Conservation (phyloP, 2,888 invertebrate species). For the Ophion costatus region DNA sequence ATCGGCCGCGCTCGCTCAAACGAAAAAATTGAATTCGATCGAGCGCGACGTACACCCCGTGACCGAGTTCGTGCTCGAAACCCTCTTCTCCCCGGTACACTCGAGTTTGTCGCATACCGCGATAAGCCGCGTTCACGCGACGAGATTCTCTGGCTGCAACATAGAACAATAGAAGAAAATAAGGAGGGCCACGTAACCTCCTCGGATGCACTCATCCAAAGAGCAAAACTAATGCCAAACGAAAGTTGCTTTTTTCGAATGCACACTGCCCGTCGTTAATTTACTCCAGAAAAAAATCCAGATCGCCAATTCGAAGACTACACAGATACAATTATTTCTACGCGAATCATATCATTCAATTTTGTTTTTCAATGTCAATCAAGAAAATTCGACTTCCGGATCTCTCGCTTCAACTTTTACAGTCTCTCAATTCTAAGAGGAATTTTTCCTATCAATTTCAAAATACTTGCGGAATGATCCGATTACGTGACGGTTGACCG, state of each 20-base stretch:
- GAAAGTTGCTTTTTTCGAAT: neutral
- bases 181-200: constrained; percentile 28
- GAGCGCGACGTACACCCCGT: constrained; percentile 61
- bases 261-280: too few species aligned
- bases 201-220: constrained; percentile 25
- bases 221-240: constrained; percentile 1
- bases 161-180: constrained; percentile 53
- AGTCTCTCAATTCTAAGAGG: neutral
- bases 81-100: constrained; percentile 23
- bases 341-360: neutral
- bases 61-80: constrained; percentile 61
- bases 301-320: too few species aligned
- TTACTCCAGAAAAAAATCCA: neutral
- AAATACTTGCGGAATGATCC: neutral
- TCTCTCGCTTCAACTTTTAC: neutral
- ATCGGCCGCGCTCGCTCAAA: neutral
- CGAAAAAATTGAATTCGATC: constrained; percentile 68
- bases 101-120: constrained; percentile 57
- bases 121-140: constrained; percentile 66
- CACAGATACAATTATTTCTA: neutral
- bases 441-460: neutral
- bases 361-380: too few species aligned
- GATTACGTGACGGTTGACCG: neutral
- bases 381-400: neutral
- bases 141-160: constrained; percentile 56